These are phyloP conservation scores for Apis laboriosa DNA, from an alignment of 1,140 invertebrate genomes.

Conservation along the genomic window DNA sequence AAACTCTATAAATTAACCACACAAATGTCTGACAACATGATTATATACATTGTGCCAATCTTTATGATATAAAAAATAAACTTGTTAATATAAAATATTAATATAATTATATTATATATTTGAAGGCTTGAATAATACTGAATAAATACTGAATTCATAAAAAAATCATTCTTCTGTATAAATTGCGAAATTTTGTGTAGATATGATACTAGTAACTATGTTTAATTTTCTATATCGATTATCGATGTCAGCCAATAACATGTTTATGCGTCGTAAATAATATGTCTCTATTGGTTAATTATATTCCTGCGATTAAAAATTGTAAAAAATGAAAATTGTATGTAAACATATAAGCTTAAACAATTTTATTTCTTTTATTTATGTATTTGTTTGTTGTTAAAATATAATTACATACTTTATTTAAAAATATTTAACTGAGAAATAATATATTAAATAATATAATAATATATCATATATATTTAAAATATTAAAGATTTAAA, in stretches of 20 bases:
- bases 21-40: conserved; percentile 53
- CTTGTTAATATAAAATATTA: conserved; percentile 16
- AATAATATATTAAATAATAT: too few relatives aligned
- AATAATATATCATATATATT: too few relatives aligned
- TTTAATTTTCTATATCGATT: conserved; percentile 70
- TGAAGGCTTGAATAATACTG: background rate
- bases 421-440: background rate
- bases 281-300: conserved; percentile 53
- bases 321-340: background rate
- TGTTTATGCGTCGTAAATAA: conserved; percentile 73
- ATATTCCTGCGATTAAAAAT: conserved; percentile 54
- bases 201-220: background rate
- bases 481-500: too few relatives aligned
- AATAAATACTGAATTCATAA: background rate
- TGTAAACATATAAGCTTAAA: background rate
- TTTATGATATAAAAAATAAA: background rate
- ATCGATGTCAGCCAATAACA: conserved; percentile 60
- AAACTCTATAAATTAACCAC: conserved; percentile 55
- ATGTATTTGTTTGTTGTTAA: too few relatives aligned
- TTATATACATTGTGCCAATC: background rate
- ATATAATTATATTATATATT: background rate
- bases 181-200: background rate
- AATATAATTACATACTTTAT: too few relatives aligned
- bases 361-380: background rate
- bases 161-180: background rate